Evolutionary conservation across 2,113 vertebrate genomes (phyloP), one percentile per base, ranked within the genome.

Genomic region (Scomber scombrus): DNA sequence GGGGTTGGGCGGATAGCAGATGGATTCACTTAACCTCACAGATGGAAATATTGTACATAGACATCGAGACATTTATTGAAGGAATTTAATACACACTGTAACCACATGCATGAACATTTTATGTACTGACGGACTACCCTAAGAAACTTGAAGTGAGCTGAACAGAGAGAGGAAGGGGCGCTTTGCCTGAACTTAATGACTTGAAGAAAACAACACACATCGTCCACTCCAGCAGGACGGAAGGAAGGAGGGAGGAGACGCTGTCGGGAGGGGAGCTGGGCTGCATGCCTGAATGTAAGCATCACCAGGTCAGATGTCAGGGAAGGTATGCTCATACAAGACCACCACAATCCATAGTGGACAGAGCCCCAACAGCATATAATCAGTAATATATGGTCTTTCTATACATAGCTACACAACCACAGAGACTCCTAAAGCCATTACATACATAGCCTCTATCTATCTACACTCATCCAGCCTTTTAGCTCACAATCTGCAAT

Each of bases 191-290:
- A 18, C 15, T 16, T 0, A 50, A 68, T 10, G 50, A 21, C 26
- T 29, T 12, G 4, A 34, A 63, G 31, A 71, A 83, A 62, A 68
- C 40, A 58, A 58, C 29, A 80, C 43, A 71, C 50, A 3, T 3
- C 26, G 40, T 43, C 13, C 5, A 56, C 61, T 54, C 4, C 19
- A 50, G 62, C 43, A 75, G 71, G 31, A 34, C 23, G 84, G 77
- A 75, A 80, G 80, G 81, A 80, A 85, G 66, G 67, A 54, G 63
- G 78, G 78, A 68, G 78, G 79, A 71, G 83, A 52, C 14, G 73
- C 51, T 65, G 19, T 8, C 21, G 80, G 82, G 63, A 43, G 61
- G 82, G 62, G 65, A 56, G 0, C 50, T 34, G 68, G 71, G 66
- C 75, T 52, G 65, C 85, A 80, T 85, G 84, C 81, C 85, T 85